These are phyloP conservation scores for Oxytorus armatus DNA, from an alignment of 2,888 invertebrate genomes.

Conservation along the genomic window DNA sequence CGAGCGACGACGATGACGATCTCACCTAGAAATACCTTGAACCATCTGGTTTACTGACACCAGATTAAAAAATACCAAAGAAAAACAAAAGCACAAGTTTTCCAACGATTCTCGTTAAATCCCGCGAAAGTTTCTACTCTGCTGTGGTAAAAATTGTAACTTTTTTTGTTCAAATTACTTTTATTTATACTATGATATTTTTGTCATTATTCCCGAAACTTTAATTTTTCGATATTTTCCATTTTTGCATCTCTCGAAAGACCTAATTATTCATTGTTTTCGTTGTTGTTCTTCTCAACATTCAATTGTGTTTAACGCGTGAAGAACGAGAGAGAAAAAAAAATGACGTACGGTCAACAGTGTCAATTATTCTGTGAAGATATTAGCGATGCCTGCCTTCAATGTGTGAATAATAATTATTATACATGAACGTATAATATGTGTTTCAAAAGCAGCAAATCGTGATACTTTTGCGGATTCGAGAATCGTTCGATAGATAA, in stretches of 20 bases:
- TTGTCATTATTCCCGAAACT: too few species aligned
- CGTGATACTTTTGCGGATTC: conserved; percentile 53
- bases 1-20: conserved; percentile 85
- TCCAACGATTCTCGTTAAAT: conserved; percentile 61
- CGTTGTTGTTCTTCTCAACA: not conserved
- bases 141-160: conserved; percentile 29
- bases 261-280: conserved; percentile 5
- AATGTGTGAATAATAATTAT: conserved; percentile 28
- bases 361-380: conserved; percentile 70
- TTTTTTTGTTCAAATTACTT: conserved; percentile 1
- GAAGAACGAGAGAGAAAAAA: conserved; percentile 10
- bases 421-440: not conserved
- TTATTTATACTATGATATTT: too few species aligned
- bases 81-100: conserved; percentile 14
- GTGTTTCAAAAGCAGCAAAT: conserved; percentile 13
- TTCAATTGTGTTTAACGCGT: not conserved
- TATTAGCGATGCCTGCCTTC: conserved; percentile 64
- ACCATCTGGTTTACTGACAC: conserved; percentile 68
- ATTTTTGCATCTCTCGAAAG: not conserved
- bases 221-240: not conserved
- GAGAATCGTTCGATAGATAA: conserved; percentile 71
- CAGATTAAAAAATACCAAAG: conserved; percentile 63
- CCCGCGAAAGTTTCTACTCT: conserved; percentile 52
- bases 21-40: conserved; percentile 70
- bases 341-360: conserved; percentile 58